phyloP scores from a whole-genome alignment of 2,888 invertebrate species.

The Thecophora atra region DNA sequence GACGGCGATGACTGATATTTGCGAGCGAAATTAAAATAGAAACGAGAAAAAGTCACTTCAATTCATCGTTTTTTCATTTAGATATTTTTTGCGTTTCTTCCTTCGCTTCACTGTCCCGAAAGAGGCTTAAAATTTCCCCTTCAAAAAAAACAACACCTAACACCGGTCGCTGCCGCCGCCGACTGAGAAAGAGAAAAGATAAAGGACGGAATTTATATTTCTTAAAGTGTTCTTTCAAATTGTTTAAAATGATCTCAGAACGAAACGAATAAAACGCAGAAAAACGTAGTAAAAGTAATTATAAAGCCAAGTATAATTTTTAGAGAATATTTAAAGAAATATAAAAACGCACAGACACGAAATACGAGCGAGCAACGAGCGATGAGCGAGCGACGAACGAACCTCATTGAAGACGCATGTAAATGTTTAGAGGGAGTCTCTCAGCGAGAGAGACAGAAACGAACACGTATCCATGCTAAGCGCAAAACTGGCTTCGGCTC shows the following conservation, averaged over 20 bases:
- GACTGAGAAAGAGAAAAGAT: not conserved
- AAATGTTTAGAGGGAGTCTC: too few species aligned
- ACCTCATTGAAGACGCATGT: conserved; percentile 5
- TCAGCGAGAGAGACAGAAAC: not conserved
- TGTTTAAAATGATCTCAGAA: conserved; percentile 36
- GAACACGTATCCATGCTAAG: conserved; percentile 29
- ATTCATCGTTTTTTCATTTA: not conserved
- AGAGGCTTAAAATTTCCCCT: conserved; percentile 9
- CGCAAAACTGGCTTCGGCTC: conserved; percentile 11
- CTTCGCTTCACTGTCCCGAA: too few species aligned
- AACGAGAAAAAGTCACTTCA: not conserved
- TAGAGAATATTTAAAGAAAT: conserved; percentile 17
- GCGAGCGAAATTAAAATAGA: conserved; percentile 44
- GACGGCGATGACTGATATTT: conserved; percentile 43
- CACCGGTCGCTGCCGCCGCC: not conserved
- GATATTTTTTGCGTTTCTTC: too few species aligned
- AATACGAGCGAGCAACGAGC: too few species aligned
- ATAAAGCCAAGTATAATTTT: conserved; percentile 13
- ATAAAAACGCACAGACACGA: conserved; percentile 10
- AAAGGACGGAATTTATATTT: conserved; percentile 27
- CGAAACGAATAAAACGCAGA: not conserved
- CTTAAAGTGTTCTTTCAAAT: conserved; percentile 28
- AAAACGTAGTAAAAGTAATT: not conserved
- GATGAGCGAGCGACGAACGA: too few species aligned
- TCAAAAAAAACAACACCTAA: too few species aligned